Evolutionary conservation across 2,113 vertebrate genomes (phyloP), one percentile per base, ranked within the genome.

Genomic region (Hemiprocne comata): DNA sequence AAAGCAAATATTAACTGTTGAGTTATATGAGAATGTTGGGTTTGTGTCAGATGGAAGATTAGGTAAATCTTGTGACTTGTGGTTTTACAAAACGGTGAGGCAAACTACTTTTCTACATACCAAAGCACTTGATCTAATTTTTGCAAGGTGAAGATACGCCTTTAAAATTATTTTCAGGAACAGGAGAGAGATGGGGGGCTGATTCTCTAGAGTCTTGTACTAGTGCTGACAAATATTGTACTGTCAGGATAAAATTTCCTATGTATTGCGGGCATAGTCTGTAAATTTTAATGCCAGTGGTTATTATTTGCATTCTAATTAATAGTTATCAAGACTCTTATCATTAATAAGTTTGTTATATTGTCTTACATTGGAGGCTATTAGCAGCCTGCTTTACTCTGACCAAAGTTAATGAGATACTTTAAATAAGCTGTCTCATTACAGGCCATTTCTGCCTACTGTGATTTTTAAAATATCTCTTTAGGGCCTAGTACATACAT

Each of bases 1-100:
- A 91, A 97, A 94, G 75, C 38, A 87, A 93, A 89, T 80, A 72
- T 95, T 94, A 96, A 89, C 69, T 77, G 29, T 71, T 66, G 54
- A 97, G 28, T 77, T 93, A 34, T 72, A 57, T 67, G 72, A 61
- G 50, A 87, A 54, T 86, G 67, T 61, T 58, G 17, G 81, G 46
- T 74, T 80, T 72, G 14, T 73, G 36, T 80, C 36, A 58, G 88
- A 53, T 71, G 24, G 28, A 46, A 66, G 57, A 42, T 55, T 6
- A 44, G 65, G 29, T 60, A 65, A n/a, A 31, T 74, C 28, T 42
- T 54, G 13, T 36, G 21, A 84, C 9, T 71, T 64, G 15, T 36
- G 16, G 7, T 62, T 86, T 78, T 77, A 61, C 40, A 48, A 66
- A 90, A 65, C 10, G 44, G 5, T 20, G 36, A 77, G 26, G 34